Conservation (phyloP, 2,888 invertebrate species). For the Hedychridium roseum region DNA sequence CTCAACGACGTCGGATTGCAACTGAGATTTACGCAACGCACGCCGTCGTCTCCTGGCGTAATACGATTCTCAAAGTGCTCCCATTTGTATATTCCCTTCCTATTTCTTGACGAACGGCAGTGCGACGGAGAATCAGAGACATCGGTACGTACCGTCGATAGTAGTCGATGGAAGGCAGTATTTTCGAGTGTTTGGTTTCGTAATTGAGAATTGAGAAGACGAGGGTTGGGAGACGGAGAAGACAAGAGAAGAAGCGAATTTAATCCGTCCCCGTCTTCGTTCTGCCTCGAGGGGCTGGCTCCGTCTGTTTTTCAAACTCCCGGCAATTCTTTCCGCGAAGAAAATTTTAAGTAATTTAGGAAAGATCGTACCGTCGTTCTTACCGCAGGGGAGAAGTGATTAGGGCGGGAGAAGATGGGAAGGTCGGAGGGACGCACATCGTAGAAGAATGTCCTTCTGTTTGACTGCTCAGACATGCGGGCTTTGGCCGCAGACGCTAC, state of each 20-base stretch:
- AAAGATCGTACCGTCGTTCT: no score
- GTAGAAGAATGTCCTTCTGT: slow-evolving; percentile 26
- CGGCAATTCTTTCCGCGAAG: no score
- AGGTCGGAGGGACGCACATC: slow-evolving; percentile 11
- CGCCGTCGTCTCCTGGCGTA: slow-evolving; percentile 14
- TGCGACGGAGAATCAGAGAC: slow-evolving; percentile 11
- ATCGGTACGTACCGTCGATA: slow-evolving; percentile 9
- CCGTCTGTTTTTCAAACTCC: no score
- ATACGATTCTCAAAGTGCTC: slow-evolving; percentile 25
- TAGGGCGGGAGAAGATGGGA: not conserved
- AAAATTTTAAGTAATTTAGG: no score
- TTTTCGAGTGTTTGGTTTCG: slow-evolving; percentile 35
- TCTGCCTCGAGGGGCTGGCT: no score
- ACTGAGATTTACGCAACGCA: slow-evolving; percentile 5
- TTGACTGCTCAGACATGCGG: slow-evolving; percentile 15
- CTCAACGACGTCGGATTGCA: not conserved
- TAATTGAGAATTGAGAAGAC: slow-evolving; percentile 29
- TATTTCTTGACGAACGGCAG: not conserved
- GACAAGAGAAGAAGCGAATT: slow-evolving; percentile 5
- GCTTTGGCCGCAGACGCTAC: slow-evolving; percentile 26
- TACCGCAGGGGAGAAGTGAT: no score
- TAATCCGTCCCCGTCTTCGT: no score
- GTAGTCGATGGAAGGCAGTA: slow-evolving; percentile 9
- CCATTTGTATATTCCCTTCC: slow-evolving; percentile 27
- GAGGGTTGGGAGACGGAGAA: not conserved